Percentiles rank a stretch among this genome's conserved stretches.
Conservation (phyloP, 2,888 invertebrate genomes). For the Arctia plantaginis region DNA sequence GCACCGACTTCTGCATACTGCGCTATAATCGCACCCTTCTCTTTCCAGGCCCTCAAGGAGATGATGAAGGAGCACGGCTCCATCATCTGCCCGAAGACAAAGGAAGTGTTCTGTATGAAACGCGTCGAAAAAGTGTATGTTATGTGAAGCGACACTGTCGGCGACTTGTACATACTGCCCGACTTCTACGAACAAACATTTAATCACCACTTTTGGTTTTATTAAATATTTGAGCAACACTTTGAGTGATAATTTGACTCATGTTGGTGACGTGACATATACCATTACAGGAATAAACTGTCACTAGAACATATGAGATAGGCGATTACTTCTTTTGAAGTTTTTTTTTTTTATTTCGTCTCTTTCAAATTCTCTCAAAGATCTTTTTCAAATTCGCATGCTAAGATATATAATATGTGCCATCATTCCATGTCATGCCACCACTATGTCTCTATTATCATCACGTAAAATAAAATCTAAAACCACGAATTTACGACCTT, state of each 20-base stretch:
- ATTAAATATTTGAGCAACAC: constrained; percentile 12
- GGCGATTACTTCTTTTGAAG: too few relatives aligned
- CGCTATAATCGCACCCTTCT: neutral
- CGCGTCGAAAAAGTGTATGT: constrained; percentile 99
- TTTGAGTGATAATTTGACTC: neutral
- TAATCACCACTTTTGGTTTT: constrained; percentile 20
- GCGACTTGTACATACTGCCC: constrained; percentile 18
- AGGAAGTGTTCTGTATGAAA: constrained; percentile 95
- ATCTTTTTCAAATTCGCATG: too few relatives aligned
- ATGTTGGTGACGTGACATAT: neutral
- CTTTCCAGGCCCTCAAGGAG: constrained; percentile 91
- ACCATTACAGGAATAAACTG: neutral
- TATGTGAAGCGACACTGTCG: constrained; percentile 88
- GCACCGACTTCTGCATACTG: too few relatives aligned
- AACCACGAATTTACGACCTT: neutral
- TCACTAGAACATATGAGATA: neutral
- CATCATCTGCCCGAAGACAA: constrained; percentile 97
- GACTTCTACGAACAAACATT: constrained; percentile 22
- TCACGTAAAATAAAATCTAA: neutral
- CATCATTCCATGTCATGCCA: neutral
- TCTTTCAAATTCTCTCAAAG: too few relatives aligned
- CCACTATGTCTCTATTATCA: neutral
- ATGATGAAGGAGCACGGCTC: constrained; percentile 98
- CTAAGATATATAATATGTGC: neutral
- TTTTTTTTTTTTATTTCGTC: too few relatives aligned